Base-by-base conservation (phyloP, 2,113 vertebrate genomes). In the Phaethornis superciliosus region DNA sequence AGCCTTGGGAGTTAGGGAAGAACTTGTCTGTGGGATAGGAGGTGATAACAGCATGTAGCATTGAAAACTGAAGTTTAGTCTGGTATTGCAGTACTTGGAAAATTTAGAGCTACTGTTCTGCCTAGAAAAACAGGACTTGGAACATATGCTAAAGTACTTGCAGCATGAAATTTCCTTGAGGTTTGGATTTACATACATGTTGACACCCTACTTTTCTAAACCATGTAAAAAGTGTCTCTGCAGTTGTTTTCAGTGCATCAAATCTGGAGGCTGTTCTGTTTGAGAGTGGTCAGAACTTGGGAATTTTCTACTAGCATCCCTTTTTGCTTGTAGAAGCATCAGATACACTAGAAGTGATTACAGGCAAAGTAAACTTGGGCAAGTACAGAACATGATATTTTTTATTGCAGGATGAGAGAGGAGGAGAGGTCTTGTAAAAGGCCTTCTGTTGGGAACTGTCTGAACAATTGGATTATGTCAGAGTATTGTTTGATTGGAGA, bases 1-100 rank as follows among this genome's bases (percentile, higher is more conserved):
- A 17, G 46, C 46, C 21, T 49, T 49, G 21, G 20, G 47, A 21
- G 20, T 21, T 49, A 49, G 13, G 17, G 13, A 30, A 26, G 40
- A 69, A 14, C 28, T 42, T 0, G 0, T n/a, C 5, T 64, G 16
- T 16, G 6, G 27, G 30, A 1, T 40, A 16, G 19, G 33, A 74
- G 47, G 17, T 49, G 30, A 17, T 37, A 69, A 63, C 62, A 68
- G 30, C 30, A 14, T 0, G 0, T 37, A 7, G 14, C 0, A 1
- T 13, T 49, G 30, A 28, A 44, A 35, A 13, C 14, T 1, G 4
- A 67, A 27, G 17, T 37, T 51, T 3, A 20, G 52, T 21, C 14
- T 54, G 16, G 13, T n/a, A 7, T 69, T 60, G 28, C 11, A 51
- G 1, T 30, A 4, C 28, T 33, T 32, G 28, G 24, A 52, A 33